Percentiles rank a stretch among this genome's conserved stretches.
Conservation (phyloP, 1,140 invertebrate species). For the Pachyrhynchus sulphureomaculatus region DNA sequence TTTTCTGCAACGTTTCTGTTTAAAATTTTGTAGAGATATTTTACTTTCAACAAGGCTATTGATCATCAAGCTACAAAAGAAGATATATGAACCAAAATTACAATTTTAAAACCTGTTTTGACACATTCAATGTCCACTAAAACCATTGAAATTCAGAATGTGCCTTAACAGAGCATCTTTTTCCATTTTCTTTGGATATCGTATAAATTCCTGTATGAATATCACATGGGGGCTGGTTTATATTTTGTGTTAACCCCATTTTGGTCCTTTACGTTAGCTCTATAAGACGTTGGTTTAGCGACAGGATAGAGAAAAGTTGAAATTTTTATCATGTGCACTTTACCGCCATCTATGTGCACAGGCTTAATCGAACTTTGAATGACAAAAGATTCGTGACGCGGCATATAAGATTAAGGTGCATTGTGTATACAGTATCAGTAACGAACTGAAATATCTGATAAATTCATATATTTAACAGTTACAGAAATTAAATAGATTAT, state of each 20-base stretch:
- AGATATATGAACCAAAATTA: conserved; percentile 4
- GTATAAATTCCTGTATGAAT: conserved; percentile 19
- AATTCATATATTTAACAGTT: too few relatives aligned
- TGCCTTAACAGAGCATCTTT: conserved; percentile 17
- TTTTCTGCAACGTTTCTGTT: too few relatives aligned
- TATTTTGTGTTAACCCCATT: conserved; percentile 27
- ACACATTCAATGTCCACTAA: conserved; percentile 20
- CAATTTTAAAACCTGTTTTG: conserved; percentile 7
- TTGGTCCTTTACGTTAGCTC: background rate
- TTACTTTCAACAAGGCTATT: too few relatives aligned
- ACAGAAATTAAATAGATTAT: too few relatives aligned
- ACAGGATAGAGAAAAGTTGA: conserved; percentile 5
- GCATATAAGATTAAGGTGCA: conserved; percentile 1
- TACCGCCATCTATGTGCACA: background rate
- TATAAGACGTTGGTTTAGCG: conserved; percentile 5
- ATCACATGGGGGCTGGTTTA: conserved; percentile 24
- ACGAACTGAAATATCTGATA: too few relatives aligned
- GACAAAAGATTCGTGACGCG: background rate
- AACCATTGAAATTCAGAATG: conserved; percentile 4
- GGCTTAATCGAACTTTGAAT: conserved; percentile 1
- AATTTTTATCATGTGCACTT: conserved; percentile 6
- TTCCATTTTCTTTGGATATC: conserved; percentile 17
- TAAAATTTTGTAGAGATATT: too few relatives aligned
- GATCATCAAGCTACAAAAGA: too few relatives aligned
- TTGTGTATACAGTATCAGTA: too few relatives aligned